Base-by-base conservation (phyloP, 2,888 invertebrate genomes). In the Acholoe squamosa region DNA sequence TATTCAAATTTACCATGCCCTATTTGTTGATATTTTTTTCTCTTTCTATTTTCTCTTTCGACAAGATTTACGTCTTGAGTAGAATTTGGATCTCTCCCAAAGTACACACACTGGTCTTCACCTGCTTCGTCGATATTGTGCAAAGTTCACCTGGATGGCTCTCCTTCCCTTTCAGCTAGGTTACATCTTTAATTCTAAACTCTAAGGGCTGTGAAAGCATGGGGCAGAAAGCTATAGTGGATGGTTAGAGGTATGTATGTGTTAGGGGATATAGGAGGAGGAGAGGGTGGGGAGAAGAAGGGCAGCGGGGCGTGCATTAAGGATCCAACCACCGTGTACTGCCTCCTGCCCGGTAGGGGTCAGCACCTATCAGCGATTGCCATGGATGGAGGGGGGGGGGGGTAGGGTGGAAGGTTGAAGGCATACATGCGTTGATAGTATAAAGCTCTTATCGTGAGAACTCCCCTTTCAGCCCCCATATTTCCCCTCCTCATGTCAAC, bases 51-150 rank as follows among this genome's bases (percentile, higher is more conserved):
- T 61, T n/a, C n/a, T 61, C 3, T 61, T 61, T 61, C n/a, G 19
- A 61, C 12, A 61, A 61, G n/a, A 61, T n/a, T 61, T n/a, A 19
- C 61, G 61, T 19, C 19, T 61, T 61, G 43, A 43, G 43, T 61
- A 61, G n/a, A 61, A n/a, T 61, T 61, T 61, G 61, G 61, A 61
- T 61, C 61, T n/a, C n/a, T 61, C n/a, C 61, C 61, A 61, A 61
- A 14, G 61, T n/a, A 61, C 61, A 61, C n/a, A n/a, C 61, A 61
- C 43, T 61, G 14, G 61, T n/a, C 19, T 61, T n/a, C 61, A n/a
- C 19, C 3, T 61, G 19, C 61, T n/a, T 1, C n/a, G 61, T 61
- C 61, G n/a, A n/a, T 61, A 19, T 43, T 43, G 10, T 43, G 10
- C 61, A 61, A 19, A 61, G 61, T 61, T 61, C 61, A n/a, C 3